These are phyloP conservation scores for Mionectes olivaceus DNA, from an alignment of 2,797 vertebrate species.

Conservation along the genomic window DNA sequence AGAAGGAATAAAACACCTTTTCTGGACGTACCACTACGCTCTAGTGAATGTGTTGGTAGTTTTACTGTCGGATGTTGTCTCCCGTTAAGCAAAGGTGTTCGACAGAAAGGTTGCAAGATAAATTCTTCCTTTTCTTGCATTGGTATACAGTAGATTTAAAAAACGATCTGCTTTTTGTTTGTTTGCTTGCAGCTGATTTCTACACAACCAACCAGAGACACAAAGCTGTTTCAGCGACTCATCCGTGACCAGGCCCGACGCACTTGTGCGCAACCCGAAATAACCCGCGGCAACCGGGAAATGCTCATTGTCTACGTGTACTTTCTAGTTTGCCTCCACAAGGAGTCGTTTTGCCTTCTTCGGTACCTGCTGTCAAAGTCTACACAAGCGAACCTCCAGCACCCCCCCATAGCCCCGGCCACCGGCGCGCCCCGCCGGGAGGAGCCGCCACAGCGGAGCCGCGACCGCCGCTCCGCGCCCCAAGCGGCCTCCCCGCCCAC, in stretches of 20 bases:
- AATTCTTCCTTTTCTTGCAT: background rate
- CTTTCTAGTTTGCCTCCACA: fast-evolving
- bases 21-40: background rate
- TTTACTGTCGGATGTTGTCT: fast-evolving
- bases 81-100: background rate
- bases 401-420: background rate
- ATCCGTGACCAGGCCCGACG: fast-evolving
- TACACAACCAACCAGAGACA: fast-evolving
- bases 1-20: fast-evolving
- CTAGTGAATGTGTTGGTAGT: fast-evolving
- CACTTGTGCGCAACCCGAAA: fast-evolving
- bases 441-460: background rate
- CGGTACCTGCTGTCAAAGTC: fast-evolving
- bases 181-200: background rate
- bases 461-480: fast-evolving
- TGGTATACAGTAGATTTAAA: fast-evolving
- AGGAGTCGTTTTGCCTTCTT: fast-evolving
- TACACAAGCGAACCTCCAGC: fast-evolving
- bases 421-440: background rate
- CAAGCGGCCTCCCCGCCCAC: fast-evolving
- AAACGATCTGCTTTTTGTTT: background rate
- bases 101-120: background rate
- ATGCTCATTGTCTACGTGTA: fast-evolving
- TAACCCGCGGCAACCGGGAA: fast-evolving
- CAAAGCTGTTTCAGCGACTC: fast-evolving